Evolutionary conservation across 2,888 invertebrate species (phyloP), one percentile per base, ranked within the genome.

Genomic region (Agonopterix subpropinquella): DNA sequence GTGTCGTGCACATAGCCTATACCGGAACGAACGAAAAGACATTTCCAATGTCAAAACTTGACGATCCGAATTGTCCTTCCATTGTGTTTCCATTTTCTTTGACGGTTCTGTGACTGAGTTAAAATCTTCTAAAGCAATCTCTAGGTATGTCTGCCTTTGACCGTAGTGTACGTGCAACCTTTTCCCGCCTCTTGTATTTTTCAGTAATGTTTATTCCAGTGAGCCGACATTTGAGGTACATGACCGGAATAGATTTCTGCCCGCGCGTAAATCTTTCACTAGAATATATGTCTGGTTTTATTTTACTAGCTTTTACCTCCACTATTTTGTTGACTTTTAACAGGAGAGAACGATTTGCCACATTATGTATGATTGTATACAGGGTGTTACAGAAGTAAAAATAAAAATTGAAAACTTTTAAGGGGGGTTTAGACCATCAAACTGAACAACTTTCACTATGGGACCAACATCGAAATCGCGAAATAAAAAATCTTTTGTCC

Each of bases 181-280:
- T 8, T 11, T 0, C 15, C n/a, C 13, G 8, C 11, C 7, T 54
- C 51, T 53, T 55, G 57, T 63, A 64, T 63, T 63, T 63, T 64
- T 62, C 64, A 64, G 64, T 58, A 53, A 62, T 56, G 62, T 60
- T 55, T 61, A 56, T 58, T 49, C 45, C 51, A 8, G 37, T 41
- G 39, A 45, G 53, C 50, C 48, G 44, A 44, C 44, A 15, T 43
- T 47, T 49, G 47, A 47, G 44, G 52, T 53, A 64, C 64, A 63
- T 57, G 62, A 58, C 52, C 53, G 18, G 64, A 64, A 64, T 64
- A 63, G 37, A 49, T 44, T 28, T 13, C 43, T 15, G 44, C 8
- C 28, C 10, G 37, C 2, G 37, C 37, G 37, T 37, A 9, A 37
- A n/a, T 37, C n/a, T 9, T n/a, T 9, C 10, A 37, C 37, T 9